Percentiles rank a stretch among this genome's conserved stretches.
These are phyloP conservation scores for Eptatretus burgeri DNA, from an alignment of 2,113 vertebrate species.

Conservation along the genomic window DNA sequence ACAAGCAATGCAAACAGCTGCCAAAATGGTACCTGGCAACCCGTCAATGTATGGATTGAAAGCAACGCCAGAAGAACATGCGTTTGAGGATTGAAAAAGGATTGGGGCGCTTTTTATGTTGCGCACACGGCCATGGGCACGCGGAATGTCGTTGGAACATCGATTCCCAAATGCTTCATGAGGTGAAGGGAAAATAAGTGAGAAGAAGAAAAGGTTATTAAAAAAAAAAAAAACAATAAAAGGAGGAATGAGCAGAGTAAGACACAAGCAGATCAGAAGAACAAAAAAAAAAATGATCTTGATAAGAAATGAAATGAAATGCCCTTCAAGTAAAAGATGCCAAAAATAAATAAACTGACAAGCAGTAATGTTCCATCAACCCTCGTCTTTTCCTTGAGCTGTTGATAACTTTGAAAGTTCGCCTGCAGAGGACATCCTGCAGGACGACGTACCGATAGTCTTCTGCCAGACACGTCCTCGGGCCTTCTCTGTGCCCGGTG, in stretches of 20 bases:
- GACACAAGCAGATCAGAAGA: constrained; percentile 6
- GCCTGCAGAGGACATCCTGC: background rate
- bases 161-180: constrained; percentile 92
- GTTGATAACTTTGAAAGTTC: background rate
- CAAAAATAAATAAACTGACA: too few species aligned
- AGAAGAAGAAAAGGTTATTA: background rate
- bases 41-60: constrained; percentile 86
- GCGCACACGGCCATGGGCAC: constrained; percentile 82
- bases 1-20: constrained; percentile 11
- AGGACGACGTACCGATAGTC: constrained; percentile 34
- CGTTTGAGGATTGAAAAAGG: constrained; percentile 92
- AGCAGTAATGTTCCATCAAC: too few species aligned
- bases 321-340: background rate
- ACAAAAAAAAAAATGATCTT: background rate
- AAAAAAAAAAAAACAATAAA: constrained; percentile 4
- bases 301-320: background rate
- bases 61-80: constrained; percentile 94
- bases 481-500: constrained; percentile 66
- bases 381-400: too few species aligned
- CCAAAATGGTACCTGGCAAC: constrained; percentile 65
- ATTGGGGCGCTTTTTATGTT: constrained; percentile 85
- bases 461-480: constrained; percentile 67
- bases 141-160: constrained; percentile 98
- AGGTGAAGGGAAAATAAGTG: constrained; percentile 22
- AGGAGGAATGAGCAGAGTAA: background rate